phyloP scores from a whole-genome alignment of 2,113 vertebrate species.

The Rhinopomastus cyanomelas region DNA sequence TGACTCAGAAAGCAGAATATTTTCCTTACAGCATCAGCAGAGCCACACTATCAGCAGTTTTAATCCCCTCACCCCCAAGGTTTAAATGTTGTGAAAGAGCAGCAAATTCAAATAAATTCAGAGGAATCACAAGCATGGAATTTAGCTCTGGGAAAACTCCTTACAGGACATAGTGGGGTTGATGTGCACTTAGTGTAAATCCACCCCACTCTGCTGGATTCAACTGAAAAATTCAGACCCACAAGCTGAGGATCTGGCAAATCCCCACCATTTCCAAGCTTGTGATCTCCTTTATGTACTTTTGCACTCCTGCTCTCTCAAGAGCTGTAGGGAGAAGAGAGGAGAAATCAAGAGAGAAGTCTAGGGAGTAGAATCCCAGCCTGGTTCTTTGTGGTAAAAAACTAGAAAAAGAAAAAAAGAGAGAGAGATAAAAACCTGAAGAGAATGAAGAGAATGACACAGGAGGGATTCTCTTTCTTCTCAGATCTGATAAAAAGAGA shows the following conservation, averaged over 20 bases:
- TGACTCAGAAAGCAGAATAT: constrained; percentile 64
- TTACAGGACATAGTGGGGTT: not conserved
- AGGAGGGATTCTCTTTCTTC: constrained; percentile 51
- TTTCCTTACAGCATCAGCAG: constrained; percentile 41
- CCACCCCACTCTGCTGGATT: not conserved
- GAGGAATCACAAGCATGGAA: not conserved
- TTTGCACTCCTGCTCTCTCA: not conserved
- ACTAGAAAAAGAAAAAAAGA: too few relatives aligned
- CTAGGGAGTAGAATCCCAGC: not conserved
- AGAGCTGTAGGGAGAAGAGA: not conserved
- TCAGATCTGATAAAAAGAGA: constrained; percentile 42
- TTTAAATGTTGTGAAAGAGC: not conserved
- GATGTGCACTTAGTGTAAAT: not conserved
- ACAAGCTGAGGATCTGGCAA: not conserved
- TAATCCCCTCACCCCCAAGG: not conserved
- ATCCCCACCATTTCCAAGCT: not conserved
- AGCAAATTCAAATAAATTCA: not conserved
- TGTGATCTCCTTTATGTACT: not conserved
- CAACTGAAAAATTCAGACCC: not conserved
- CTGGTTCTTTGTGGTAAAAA: not conserved
- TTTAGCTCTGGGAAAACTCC: not conserved
- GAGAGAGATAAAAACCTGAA: not conserved
- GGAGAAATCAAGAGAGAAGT: not conserved
- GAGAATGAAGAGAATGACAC: not conserved
- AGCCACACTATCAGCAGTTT: not conserved